Evolutionary conservation across 2,888 invertebrate species (phyloP).

Genomic region (Chesias legatella): DNA sequence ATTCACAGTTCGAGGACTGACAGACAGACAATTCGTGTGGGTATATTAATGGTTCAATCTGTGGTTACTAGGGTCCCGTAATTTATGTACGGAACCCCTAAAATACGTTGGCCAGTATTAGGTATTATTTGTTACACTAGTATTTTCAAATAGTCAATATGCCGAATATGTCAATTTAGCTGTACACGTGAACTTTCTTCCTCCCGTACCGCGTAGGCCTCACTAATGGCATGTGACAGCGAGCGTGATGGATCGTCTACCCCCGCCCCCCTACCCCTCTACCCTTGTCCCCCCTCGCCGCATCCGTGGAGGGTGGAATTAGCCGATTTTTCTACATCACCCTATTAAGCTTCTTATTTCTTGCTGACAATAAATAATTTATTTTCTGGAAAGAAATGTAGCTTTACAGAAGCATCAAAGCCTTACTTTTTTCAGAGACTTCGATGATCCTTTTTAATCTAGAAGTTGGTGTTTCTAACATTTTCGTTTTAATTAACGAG

Average conservation of each 20-base stretch:
- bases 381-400: slow-evolving; percentile 14
- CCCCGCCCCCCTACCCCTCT: slow-evolving; percentile 26
- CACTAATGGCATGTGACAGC: slow-evolving; percentile 77
- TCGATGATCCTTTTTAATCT: no score
- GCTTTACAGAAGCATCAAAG: not conserved
- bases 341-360: slow-evolving; percentile 41
- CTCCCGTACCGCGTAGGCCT: slow-evolving; percentile 47
- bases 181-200: slow-evolving; percentile 32
- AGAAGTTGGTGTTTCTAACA: no score
- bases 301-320: slow-evolving; percentile 41
- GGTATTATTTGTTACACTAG: no score
- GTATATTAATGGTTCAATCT: no score
- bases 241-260: slow-evolving; percentile 68
- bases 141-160: no score
- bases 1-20: no score
- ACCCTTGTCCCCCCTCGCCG: slow-evolving; percentile 18
- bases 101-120: no score
- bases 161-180: not conserved
- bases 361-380: slow-evolving; percentile 20
- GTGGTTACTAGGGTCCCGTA: no score
- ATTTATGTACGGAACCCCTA: no score
- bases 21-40: no score
- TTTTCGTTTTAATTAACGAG: no score
- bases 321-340: slow-evolving; percentile 42
- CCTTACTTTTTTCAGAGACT: not conserved